Conservation (phyloP, 2,888 invertebrate species). For the Cistogaster globosa region DNA sequence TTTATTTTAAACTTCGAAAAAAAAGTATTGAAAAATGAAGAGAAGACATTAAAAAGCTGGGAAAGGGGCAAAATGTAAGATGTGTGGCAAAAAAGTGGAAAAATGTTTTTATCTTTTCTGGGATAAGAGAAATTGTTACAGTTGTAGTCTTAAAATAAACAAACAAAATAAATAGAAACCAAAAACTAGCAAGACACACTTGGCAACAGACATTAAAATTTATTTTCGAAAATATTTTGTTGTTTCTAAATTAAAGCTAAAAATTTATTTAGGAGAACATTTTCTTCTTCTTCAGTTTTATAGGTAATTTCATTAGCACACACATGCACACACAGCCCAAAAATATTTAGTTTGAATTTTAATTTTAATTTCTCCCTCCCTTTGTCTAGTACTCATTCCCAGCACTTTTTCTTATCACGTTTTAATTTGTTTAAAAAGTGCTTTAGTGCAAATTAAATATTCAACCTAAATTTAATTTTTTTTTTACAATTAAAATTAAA, state of each 20-base stretch:
- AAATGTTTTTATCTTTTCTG: background rate
- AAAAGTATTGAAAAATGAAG: slow-evolving; percentile 1
- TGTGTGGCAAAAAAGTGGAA: background rate
- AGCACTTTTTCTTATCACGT: slow-evolving; percentile 24
- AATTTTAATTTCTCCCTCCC: slow-evolving; percentile 14
- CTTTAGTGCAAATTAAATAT: slow-evolving; percentile 16
- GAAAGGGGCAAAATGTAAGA: background rate
- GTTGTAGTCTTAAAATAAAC: too few species aligned
- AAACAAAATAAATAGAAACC: too few species aligned
- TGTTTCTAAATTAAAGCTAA: too few species aligned
- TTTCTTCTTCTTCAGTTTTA: background rate
- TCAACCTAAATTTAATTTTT: slow-evolving; percentile 61
- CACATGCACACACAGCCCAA: background rate
- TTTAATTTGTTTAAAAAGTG: slow-evolving; percentile 8
- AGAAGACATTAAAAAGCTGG: background rate
- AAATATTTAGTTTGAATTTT: slow-evolving; percentile 25
- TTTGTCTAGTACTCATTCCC: background rate
- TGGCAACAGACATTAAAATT: slow-evolving; percentile 26
- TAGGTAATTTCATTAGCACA: too few species aligned
- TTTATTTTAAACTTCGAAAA: slow-evolving; percentile 7
- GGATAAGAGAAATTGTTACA: background rate
- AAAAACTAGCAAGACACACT: slow-evolving; percentile 9
- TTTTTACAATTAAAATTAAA: slow-evolving; percentile 40
- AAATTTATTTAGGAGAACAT: too few species aligned
- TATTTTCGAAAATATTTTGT: background rate